phyloP scores from a whole-genome alignment of 1,140 invertebrate genomes.

The Cyrtorhinus lividipennis region DNA sequence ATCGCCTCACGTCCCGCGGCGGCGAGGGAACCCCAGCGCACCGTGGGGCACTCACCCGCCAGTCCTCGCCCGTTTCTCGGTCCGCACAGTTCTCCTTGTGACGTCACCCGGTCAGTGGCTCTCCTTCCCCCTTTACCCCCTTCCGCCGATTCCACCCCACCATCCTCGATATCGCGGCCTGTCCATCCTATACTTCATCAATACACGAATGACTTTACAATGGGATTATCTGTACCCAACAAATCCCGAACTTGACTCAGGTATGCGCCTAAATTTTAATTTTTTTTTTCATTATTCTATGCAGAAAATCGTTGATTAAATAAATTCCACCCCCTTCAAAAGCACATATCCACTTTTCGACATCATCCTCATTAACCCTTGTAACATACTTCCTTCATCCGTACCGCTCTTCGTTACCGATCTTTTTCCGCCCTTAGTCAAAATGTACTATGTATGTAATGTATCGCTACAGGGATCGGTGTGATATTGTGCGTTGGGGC shows the following conservation, averaged over 20 bases:
- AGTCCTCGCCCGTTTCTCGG: not conserved
- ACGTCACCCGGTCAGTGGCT: not conserved
- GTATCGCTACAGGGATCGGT: not conserved
- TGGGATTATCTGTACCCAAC: not conserved
- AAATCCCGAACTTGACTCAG: too few relatives aligned
- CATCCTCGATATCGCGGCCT: not conserved
- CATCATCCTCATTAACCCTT: too few relatives aligned
- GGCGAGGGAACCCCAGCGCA: not conserved
- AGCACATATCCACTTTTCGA: too few relatives aligned
- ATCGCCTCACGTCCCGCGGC: not conserved
- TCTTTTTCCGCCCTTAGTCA: too few relatives aligned
- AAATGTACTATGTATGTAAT: not conserved
- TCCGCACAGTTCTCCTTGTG: not conserved
- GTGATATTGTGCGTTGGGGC: not conserved
- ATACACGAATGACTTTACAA: too few relatives aligned
- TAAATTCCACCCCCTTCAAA: too few relatives aligned
- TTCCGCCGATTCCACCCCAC: not conserved
- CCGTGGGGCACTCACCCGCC: not conserved
- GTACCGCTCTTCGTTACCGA: too few relatives aligned
- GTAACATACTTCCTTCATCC: too few relatives aligned
- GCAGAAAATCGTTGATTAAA: too few relatives aligned
- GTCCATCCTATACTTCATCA: not conserved
- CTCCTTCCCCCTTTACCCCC: not conserved
- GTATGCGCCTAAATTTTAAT: too few relatives aligned
- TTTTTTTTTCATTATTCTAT: too few relatives aligned